Base-by-base conservation (phyloP, 2,888 invertebrate species). In the Napeogenes inachia region DNA sequence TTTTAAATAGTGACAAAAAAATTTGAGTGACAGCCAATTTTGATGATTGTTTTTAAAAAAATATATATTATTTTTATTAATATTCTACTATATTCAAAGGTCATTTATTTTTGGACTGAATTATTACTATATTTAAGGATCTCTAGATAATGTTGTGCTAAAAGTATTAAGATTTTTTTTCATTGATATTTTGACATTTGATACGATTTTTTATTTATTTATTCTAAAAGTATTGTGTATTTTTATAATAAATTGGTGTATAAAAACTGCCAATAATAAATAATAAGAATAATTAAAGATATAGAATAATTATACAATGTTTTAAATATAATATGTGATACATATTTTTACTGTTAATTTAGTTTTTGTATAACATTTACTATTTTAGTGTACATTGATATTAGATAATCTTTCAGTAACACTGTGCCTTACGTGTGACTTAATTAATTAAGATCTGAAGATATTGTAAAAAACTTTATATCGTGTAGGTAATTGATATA, bases 371-470 rank as follows among this genome's bases (percentile, higher is more conserved):
- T 47, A 47, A n/a, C 5, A 13, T 21, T n/a, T 47, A 47, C 21
- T 13, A 13, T 47, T 47, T 45, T 13, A 47, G 13, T 13, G 47
- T 47, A 47, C 21, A 13, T 47, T 8, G 21, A 50, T n/a, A 6
- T 50, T 50, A 50, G 21, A 30, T 10, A 30, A 50, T 21, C 3
- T 50, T 50, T 30, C 30, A 30, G 50, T 50, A 30, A 50, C 50
- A 30, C 12, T 30, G 50, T 50, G 50, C 50, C 50, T 50, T 50
- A 50, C 10, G 30, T 30, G 50, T 50, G 50, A 50, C 50, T 50
- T 50, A 50, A 50, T 50, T 50, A 50, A 30, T 50, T 50, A 50
- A 50, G 50, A 50, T 50, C 50, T 50, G 50, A 50, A 30, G 6
- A 10, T 50, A 30, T 30, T 30, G 10, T 50, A 8, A 12, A 8